Percentiles rank a stretch among this genome's conserved stretches.
These are phyloP conservation scores for Prosopocoilus inquinatus DNA, from an alignment of 2,888 invertebrate genomes.

Conservation along the genomic window DNA sequence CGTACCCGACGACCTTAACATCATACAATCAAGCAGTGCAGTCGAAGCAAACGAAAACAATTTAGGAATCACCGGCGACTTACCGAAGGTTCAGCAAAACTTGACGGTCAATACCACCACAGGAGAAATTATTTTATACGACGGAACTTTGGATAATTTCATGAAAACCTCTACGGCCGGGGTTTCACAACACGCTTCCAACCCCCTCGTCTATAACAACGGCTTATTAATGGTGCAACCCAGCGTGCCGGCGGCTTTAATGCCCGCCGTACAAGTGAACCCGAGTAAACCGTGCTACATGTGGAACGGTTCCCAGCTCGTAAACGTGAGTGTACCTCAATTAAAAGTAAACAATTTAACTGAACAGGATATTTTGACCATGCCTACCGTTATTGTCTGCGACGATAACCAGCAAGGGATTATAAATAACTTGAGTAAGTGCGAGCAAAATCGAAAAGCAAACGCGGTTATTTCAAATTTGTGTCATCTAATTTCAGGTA, in stretches of 20 bases:
- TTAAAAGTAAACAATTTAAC: conserved; percentile 29
- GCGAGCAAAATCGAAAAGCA: not conserved
- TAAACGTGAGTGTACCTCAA: conserved; percentile 24
- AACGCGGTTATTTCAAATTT: not conserved
- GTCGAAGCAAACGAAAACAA: not conserved
- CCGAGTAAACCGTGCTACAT: conserved; percentile 24
- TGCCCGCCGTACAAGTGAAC: conserved; percentile 13
- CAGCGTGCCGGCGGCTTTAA: conserved; percentile 10
- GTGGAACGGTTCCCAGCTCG: conserved; percentile 24
- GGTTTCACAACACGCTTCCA: conserved; percentile 4
- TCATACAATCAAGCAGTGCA: not conserved
- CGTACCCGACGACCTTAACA: not conserved
- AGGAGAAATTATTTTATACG: conserved; percentile 21
- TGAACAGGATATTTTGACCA: conserved; percentile 42
- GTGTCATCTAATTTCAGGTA: not conserved
- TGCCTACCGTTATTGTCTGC: conserved; percentile 43
- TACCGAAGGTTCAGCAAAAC: conserved; percentile 5
- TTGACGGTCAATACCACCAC: conserved; percentile 18
- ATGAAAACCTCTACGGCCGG: conserved; percentile 6
- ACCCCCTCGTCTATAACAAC: conserved; percentile 26
- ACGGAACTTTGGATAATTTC: conserved; percentile 23
- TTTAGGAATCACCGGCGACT: not conserved
- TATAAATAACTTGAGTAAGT: conserved; percentile 5
- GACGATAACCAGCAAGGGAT: conserved; percentile 14
- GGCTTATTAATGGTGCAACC: conserved; percentile 29